phyloP scores from a whole-genome alignment of 2,797 vertebrate genomes.

The Meriones psammophilus region DNA sequence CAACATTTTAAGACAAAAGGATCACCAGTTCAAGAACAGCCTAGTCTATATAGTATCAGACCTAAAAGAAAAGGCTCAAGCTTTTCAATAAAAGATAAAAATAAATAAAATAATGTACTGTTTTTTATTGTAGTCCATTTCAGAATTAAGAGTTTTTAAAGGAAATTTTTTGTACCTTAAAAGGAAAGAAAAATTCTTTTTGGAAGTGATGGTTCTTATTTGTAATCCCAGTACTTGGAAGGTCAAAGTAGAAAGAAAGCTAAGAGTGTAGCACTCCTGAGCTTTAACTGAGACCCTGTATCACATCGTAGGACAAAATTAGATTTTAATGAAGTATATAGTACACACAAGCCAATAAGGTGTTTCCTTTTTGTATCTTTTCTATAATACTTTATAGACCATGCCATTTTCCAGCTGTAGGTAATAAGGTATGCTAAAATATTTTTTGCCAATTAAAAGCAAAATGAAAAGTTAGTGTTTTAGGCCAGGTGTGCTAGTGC shows the following conservation, averaged over 20 bases:
- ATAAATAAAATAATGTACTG: not conserved
- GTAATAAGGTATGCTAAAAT: not conserved
- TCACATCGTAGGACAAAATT: not conserved
- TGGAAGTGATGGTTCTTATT: not conserved
- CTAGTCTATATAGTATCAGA: not conserved
- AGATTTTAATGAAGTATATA: slow-evolving; percentile 38
- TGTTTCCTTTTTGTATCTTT: slow-evolving; percentile 13
- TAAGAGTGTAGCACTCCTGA: not conserved
- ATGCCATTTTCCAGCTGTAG: not conserved
- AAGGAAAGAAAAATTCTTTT: not conserved
- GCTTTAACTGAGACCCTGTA: not conserved
- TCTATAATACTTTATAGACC: slow-evolving; percentile 21
- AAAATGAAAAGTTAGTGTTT: slow-evolving; percentile 49
- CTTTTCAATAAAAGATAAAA: not conserved
- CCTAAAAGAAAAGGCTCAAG: not conserved
- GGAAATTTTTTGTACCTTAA: not conserved
- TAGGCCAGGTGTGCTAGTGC: not conserved
- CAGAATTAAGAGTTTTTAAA: not conserved
- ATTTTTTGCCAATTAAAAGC: not conserved
- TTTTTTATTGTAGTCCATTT: not conserved
- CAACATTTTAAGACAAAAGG: not conserved
- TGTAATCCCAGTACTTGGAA: not conserved
- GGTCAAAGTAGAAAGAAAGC: not conserved
- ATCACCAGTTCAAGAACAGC: not conserved
- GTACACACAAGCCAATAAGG: not conserved